Evolutionary conservation across 2,797 vertebrate species (phyloP), one percentile per base, ranked within the genome.

Genomic region (Ceyx erithaca): DNA sequence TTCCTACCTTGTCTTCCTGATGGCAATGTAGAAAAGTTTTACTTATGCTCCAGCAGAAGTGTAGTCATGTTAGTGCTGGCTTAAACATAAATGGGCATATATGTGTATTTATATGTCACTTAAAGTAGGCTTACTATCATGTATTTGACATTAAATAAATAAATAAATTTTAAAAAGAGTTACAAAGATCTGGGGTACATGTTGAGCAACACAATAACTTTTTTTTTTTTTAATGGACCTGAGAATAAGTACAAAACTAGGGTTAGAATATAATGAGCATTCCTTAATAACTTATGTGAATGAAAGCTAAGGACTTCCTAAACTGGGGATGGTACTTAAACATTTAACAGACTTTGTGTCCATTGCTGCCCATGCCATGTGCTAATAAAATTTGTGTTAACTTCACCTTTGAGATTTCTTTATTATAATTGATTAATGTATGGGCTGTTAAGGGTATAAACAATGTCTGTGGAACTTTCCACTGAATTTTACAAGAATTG

Each of bases 131-230:
- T 55, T 71, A 6, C 3, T 25, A 2, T 23, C 12, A 76, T 67
- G 10, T 2, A 3, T 4, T 69, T 25, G 2, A 37, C 49, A 45
- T 14, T 28, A 37, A 76, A 80, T 55, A 10, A 0, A 4, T 10
- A 1, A 31, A 33, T 33, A 33, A 37, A 37, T 37, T 37, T 37
- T 37, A 62, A 80, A 62, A 1, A 40, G 61, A 4, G 4, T 2
- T 76, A 9, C 2, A 13, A 49, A 51, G 4, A 68, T 2, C 8
- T 41, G 7, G 8, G 6, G 1, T 1, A 40, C 1, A 16, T 5
- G 1, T 31, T 70, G 6, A 52, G 2, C 4, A 35, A 7, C 0
- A 7, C 8, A 22, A 2, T 19, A 35, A 19, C 7, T 37, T 12
- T 37, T 41, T 20, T 31, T 37, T 35, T 61, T 19, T 48, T 23